Conservation (phyloP, 2,888 invertebrate species). For the Chymomyza procnemis region DNA sequence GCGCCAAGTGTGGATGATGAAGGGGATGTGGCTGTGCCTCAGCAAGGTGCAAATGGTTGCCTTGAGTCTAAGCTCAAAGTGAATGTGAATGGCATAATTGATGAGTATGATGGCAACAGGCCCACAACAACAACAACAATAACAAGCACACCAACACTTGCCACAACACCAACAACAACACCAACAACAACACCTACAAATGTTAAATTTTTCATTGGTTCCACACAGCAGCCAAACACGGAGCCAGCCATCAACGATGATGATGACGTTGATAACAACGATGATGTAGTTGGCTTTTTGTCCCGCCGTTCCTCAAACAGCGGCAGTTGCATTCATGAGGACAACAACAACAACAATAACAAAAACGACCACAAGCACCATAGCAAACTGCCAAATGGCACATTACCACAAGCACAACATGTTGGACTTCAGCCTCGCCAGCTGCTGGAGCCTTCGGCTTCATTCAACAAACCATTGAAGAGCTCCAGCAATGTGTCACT, state of each 20-base stretch:
- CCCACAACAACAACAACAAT: constrained; percentile 20
- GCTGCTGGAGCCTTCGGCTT: background rate
- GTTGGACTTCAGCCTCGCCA: constrained; percentile 16
- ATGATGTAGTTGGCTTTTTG: background rate
- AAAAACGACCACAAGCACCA: constrained; percentile 13
- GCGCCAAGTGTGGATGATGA: constrained; percentile 49
- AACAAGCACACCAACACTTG: constrained; percentile 22
- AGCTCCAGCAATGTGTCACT: constrained; percentile 57
- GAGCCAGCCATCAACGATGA: constrained; percentile 36
- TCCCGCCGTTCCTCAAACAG: background rate
- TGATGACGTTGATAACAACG: background rate
- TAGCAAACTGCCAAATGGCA: constrained; percentile 50
- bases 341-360: constrained; percentile 51
- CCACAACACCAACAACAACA: constrained; percentile 24
- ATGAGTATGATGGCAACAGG: constrained; percentile 44
- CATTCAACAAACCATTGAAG: constrained; percentile 26
- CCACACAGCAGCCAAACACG: constrained; percentile 60
- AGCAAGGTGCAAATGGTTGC: constrained; percentile 28
- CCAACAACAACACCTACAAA: constrained; percentile 34
- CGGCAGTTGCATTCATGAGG: constrained; percentile 45
- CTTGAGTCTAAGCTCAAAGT: constrained; percentile 52
- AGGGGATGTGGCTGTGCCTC: background rate
- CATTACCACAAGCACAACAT: constrained; percentile 32
- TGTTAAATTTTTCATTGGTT: constrained; percentile 74
- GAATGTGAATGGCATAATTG: constrained; percentile 60